Evolutionary conservation across 1,140 invertebrate species (phyloP).

Genomic region (Drosophila yakuba): DNA sequence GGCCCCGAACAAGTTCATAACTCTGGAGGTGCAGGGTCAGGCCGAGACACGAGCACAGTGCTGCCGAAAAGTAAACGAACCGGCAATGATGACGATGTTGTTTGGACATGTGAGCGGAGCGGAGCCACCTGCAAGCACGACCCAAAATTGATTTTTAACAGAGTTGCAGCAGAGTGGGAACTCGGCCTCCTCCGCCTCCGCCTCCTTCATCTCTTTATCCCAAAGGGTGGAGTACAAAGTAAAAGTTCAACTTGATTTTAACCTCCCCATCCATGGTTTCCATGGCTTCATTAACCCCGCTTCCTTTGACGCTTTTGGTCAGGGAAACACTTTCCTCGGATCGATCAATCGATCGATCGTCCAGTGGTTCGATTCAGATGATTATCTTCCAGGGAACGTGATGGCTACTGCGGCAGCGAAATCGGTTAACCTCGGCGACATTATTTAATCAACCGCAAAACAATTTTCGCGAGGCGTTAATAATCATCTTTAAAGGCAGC

Average conservation of each 20-base stretch:
- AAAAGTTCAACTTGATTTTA: constrained; percentile 29
- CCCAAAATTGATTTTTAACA: constrained; percentile 72
- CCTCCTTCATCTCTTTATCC: not conserved
- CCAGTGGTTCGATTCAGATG: constrained; percentile 14
- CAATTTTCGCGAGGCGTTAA: constrained; percentile 28
- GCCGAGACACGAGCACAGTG: constrained; percentile 19
- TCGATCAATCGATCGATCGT: constrained; percentile 28
- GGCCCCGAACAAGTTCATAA: constrained; percentile 75
- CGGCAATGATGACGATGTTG: constrained; percentile 36
- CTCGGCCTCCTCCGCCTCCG: not conserved
- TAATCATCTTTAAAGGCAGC: constrained; percentile 8
- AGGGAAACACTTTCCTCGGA: constrained; percentile 51
- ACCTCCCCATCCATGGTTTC: not conserved
- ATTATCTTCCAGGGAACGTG: constrained; percentile 53
- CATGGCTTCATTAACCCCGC: constrained; percentile 25
- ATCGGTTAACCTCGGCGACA: constrained; percentile 48
- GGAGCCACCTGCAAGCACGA: constrained; percentile 45
- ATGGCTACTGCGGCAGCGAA: constrained; percentile 58
- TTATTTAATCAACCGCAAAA: constrained; percentile 56
- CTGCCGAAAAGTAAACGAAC: constrained; percentile 68
- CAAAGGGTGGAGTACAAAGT: constrained; percentile 37
- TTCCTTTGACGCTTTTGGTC: constrained; percentile 28
- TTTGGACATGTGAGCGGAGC: constrained; percentile 62
- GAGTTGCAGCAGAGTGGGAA: constrained; percentile 18
- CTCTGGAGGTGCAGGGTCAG: constrained; percentile 62